These are phyloP conservation scores for Aegithalos caudatus DNA, from an alignment of 2,113 vertebrate genomes.

Conservation along the genomic window DNA sequence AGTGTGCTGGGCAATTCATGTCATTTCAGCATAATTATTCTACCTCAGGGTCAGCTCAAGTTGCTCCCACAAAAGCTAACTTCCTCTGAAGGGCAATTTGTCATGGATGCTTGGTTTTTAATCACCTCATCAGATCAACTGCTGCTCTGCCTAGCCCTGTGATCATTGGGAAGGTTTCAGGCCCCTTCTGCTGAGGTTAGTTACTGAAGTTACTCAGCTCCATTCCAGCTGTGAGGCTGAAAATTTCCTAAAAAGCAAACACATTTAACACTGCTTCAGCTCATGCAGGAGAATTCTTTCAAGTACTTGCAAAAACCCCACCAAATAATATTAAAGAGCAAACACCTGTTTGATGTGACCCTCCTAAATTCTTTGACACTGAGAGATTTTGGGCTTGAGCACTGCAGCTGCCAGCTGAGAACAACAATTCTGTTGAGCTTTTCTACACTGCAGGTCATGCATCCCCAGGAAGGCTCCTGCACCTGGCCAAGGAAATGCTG, in stretches of 20 bases:
- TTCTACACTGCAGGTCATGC: accelerated
- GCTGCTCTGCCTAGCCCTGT: constrained; percentile 4
- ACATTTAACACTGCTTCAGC: neutral
- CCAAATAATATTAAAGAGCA: neutral
- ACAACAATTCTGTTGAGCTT: accelerated
- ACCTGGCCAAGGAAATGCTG: neutral
- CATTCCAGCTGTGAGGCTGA: neutral
- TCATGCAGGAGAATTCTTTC: neutral
- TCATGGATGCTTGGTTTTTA: constrained; percentile 53
- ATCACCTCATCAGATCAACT: constrained; percentile 49
- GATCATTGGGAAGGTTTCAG: neutral
- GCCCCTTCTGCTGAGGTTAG: neutral
- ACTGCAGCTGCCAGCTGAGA: neutral
- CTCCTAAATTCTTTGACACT: neutral
- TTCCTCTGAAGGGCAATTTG: constrained; percentile 54
- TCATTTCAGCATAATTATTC: constrained; percentile 33
- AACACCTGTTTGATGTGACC: neutral
- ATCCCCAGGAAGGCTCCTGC: neutral
- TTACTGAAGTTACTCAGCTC: neutral
- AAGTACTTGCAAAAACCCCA: neutral
- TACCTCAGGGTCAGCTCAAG: constrained; percentile 48
- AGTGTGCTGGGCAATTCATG: neutral
- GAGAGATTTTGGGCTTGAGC: neutral
- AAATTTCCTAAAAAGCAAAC: neutral
- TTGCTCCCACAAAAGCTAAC: constrained; percentile 35